Evolutionary conservation across 2,797 vertebrate genomes (phyloP), one percentile per base, ranked within the genome.

Genomic region (Karalla daura): DNA sequence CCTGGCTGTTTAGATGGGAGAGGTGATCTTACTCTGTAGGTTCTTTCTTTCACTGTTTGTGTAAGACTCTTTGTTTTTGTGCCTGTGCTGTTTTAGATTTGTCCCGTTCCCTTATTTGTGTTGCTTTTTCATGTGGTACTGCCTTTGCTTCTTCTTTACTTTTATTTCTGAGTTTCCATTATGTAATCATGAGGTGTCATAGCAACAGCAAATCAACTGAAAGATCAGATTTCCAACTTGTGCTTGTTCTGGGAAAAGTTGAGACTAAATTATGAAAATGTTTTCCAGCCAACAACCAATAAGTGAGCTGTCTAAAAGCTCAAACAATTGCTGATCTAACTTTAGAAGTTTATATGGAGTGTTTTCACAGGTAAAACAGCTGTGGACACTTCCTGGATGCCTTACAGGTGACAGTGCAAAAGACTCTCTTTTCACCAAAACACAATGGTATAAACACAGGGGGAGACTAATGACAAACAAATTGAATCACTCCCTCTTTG

Each of bases 191-290:
- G 71, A 43, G 9, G 54, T 74, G 56, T 51, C 71, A 58, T 73
- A 75, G 80, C 81, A 81, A 84, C 74, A 52, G 45, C 32, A 46
- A 53, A 15, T 54, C 70, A 56, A 62, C 61, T 39, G 37, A 54
- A 56, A 68, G 21, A 77, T 28, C 46, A 3, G 11, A 2, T 49
- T 35, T 64, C 35, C 24, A 71, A 28, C 21, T 56, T 41, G 25
- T 18, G 7, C 28, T 37, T 33, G 2, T 30, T 24, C 3, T 2
- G 54, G n/a, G 36, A 37, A 60, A 52, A 35, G n/a, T 20, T 59
- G 17, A 49, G 5, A 45, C 13, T 4, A 21, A 47, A 33, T 32
- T 12, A 37, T 13, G 10, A 46, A 63, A 46, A 56, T 10, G 27
- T 7, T 44, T 37, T 30, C 21, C 0, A 5, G 41, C 13, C 28